These are phyloP conservation scores for Tyto alba DNA, from an alignment of 2,113 vertebrate genomes.

Conservation along the genomic window DNA sequence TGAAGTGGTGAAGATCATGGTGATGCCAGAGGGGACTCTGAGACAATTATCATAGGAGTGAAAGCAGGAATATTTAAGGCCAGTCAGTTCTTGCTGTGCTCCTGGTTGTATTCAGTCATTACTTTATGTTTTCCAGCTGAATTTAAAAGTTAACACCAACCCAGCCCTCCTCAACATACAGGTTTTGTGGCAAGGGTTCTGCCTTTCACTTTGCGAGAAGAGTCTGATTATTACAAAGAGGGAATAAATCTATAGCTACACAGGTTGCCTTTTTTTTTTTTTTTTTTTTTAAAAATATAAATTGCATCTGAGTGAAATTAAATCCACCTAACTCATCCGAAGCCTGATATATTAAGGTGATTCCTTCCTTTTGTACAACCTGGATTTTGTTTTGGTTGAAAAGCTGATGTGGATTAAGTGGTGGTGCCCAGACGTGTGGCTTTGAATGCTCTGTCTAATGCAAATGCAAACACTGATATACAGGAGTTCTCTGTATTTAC, in stretches of 20 bases:
- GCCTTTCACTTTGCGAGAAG: neutral
- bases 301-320: neutral
- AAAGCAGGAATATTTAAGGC: neutral
- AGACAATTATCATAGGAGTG: neutral
- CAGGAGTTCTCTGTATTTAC: neutral
- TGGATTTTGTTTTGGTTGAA: neutral
- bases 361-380: neutral
- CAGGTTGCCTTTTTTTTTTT: neutral
- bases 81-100: neutral
- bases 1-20: accelerated
- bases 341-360: neutral
- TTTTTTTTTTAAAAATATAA: neutral
- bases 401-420: neutral
- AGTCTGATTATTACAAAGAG: neutral
- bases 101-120: neutral
- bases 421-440: neutral
- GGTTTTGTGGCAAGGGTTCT: neutral
- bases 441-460: neutral
- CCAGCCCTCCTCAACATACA: neutral
- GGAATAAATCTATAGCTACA: neutral
- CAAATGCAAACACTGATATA: neutral
- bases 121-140: neutral
- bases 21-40: accelerated
- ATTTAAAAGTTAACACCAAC: neutral
- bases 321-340: neutral